Evolutionary conservation across 2,797 vertebrate genomes (phyloP).

Genomic region (Falco concolor): DNA sequence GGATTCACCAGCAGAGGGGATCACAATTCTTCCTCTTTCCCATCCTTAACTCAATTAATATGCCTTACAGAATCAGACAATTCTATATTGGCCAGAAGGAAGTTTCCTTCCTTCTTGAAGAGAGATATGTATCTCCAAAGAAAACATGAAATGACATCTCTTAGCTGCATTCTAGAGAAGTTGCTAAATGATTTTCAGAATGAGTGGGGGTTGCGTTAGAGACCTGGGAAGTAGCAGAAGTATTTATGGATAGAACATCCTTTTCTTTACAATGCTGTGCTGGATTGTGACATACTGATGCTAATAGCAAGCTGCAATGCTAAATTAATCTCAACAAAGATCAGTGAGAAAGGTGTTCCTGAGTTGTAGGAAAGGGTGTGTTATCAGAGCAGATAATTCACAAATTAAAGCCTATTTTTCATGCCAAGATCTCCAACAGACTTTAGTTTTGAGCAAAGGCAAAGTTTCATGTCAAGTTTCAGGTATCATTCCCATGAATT

Average conservation of each 20-base stretch:
- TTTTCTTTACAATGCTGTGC: background rate
- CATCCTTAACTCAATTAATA: background rate
- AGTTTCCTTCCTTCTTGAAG: background rate
- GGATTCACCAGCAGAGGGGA: background rate
- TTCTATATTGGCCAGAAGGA: background rate
- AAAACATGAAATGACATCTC: background rate
- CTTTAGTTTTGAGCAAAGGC: background rate
- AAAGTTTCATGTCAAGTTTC: background rate
- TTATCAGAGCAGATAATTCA: background rate
- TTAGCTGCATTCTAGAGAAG: background rate
- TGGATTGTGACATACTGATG: background rate
- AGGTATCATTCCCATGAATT: background rate
- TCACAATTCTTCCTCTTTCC: background rate
- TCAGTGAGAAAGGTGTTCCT: background rate
- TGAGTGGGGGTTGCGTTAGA: background rate
- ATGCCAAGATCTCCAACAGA: background rate
- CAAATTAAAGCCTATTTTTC: background rate
- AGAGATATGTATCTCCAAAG: background rate
- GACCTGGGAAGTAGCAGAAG: background rate
- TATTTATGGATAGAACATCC: background rate
- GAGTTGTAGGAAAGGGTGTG: background rate
- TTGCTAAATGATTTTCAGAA: background rate
- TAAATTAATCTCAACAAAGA: background rate
- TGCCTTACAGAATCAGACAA: background rate
- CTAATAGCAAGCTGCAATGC: background rate